Evolutionary conservation across 2,888 invertebrate genomes (phyloP), one percentile per base, ranked within the genome.

Genomic region (Eupithecia abbreviata): DNA sequence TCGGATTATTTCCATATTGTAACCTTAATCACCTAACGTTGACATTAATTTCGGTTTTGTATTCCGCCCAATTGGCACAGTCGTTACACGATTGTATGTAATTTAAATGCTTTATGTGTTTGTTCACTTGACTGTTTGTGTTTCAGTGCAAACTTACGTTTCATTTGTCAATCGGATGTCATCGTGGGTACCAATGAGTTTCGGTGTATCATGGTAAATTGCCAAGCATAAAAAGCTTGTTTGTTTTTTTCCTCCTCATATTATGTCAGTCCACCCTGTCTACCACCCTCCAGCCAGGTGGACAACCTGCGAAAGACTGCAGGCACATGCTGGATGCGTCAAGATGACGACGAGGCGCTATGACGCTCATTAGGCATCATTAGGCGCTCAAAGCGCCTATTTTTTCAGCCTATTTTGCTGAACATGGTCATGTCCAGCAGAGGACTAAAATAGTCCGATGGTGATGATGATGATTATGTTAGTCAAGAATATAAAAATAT

Each of bases 21-120:
- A 86, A 86, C 86, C 86, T 85, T 90, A 90, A 89, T 89, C 84
- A 88, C 86, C 84, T 87, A 88, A 89, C 85, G 82, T 84, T 83
- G 83, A 85, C 86, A 89, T 89, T 85, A 87, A 89, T 89, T 87
- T 85, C 82, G 85, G 88, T 82, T 86, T 88, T 88, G 84, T 85
- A 80, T 80, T 77, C 80, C 73, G 72, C 82, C 80, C 84, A 84
- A 88, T 88, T 85, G 82, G 83, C 77, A 79, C 78, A 82, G 81
- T 86, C 82, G 85, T 87, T 87, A 85, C 81, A 83, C 77, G 69
- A 77, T 79, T 79, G 77, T 77, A 71, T 66, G 75, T 79, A 74
- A 76, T 78, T 76, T 78, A 74, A 78, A 74, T 78, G 78, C 68
- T 78, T 76, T 76, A 78, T 74, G 75, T 65, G 71, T 78, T 78